Conservation (phyloP, 2,888 invertebrate species). For the Oscheius sp. region DNA sequence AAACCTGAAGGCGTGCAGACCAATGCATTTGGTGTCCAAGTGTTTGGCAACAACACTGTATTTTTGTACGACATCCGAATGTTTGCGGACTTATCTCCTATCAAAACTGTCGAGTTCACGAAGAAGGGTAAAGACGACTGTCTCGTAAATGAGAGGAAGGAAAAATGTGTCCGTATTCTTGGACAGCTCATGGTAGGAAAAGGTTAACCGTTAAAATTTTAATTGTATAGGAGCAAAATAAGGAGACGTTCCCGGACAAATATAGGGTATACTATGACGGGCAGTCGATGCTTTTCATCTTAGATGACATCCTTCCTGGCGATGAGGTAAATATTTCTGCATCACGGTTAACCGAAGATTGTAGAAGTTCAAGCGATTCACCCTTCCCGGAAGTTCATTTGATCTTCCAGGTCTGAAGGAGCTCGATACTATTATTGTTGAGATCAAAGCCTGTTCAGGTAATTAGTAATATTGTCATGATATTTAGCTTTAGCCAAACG, state of each 20-base stretch:
- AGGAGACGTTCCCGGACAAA: conserved; percentile 40
- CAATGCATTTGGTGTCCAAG: conserved; percentile 46
- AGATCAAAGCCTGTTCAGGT: background rate
- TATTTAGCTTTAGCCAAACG: too few relatives aligned
- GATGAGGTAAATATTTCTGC: background rate
- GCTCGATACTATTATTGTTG: background rate
- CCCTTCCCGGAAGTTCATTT: background rate
- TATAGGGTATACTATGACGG: conserved; percentile 46
- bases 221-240: background rate
- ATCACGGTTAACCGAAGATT: background rate
- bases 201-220: too few relatives aligned
- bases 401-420: background rate
- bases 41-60: conserved; percentile 38
- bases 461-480: too few relatives aligned
- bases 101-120: conserved; percentile 46
- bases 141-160: conserved; percentile 43
- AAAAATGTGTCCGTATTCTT: conserved; percentile 42
- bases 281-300: conserved; percentile 45
- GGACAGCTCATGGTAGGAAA: conserved; percentile 23
- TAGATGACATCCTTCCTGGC: conserved; percentile 32
- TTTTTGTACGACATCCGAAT: conserved; percentile 42
- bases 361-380: background rate
- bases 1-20: conserved; percentile 34
- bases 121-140: conserved; percentile 51
- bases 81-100: conserved; percentile 37